Evolutionary conservation across 2,888 invertebrate genomes (phyloP).

Genomic region (Melanophora roralis): DNA sequence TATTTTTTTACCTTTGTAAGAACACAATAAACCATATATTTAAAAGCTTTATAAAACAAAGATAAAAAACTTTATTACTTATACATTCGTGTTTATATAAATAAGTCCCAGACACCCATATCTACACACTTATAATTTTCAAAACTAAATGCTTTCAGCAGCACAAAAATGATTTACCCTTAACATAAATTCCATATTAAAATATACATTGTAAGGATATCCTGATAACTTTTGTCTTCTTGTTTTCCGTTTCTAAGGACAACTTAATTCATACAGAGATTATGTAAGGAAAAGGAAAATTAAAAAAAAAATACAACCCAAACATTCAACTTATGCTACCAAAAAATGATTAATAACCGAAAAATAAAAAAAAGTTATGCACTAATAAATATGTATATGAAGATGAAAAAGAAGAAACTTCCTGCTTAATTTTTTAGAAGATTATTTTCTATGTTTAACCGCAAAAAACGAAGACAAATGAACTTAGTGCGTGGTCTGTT

Average conservation of each 20-base stretch:
- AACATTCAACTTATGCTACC: slow-evolving; percentile 70
- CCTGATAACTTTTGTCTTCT: slow-evolving; percentile 58
- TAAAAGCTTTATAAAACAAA: no score
- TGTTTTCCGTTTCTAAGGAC: slow-evolving; percentile 45
- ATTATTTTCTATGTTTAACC: slow-evolving; percentile 41
- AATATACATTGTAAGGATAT: slow-evolving; percentile 54
- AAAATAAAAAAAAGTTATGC: slow-evolving; percentile 39
- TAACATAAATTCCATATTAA: background rate
- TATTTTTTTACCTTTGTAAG: no score
- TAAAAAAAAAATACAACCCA: slow-evolving; percentile 57
- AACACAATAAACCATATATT: no score
- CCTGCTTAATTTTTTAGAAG: slow-evolving; percentile 50
- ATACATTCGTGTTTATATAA: no score
- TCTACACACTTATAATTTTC: no score
- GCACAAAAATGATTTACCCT: background rate
- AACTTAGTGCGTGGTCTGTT: slow-evolving; percentile 73
- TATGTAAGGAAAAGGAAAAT: slow-evolving; percentile 43
- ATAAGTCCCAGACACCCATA: no score
- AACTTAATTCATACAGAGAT: slow-evolving; percentile 28
- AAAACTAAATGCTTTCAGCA: background rate
- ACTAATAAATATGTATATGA: slow-evolving; percentile 55
- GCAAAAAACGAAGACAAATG: slow-evolving; percentile 71
- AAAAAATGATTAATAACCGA: slow-evolving; percentile 74
- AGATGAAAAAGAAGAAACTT: slow-evolving; percentile 52
- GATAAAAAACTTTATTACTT: no score